Evolutionary conservation across 2,888 invertebrate species (phyloP).

Genomic region (Rhyacophila evoluta): DNA sequence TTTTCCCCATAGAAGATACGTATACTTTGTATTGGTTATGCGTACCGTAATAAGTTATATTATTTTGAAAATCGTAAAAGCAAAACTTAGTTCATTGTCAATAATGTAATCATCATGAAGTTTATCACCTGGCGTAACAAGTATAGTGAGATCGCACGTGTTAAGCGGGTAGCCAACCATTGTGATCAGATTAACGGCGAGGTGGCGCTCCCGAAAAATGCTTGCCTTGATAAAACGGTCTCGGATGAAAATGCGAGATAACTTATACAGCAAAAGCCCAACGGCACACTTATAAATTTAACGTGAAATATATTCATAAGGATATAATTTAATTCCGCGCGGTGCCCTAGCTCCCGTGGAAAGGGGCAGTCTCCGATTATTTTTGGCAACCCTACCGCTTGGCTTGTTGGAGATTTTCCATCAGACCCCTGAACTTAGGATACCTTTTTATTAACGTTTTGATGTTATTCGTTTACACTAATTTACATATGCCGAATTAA

Average conservation of each 20-base stretch:
- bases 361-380: background rate
- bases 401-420: background rate
- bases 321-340: constrained; percentile 68
- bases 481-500: background rate
- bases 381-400: constrained; percentile 19
- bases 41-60: too few relatives aligned
- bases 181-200: constrained; percentile 50
- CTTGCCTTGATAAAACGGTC: constrained; percentile 50
- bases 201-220: constrained; percentile 45
- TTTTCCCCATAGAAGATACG: too few relatives aligned
- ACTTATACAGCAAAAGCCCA: constrained; percentile 60
- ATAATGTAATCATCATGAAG: too few relatives aligned
- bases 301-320: constrained; percentile 73
- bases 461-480: background rate
- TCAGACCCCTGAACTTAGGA: constrained; percentile 1
- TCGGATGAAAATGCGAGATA: constrained; percentile 49
- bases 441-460: background rate
- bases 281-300: constrained; percentile 70
- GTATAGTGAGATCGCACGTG: background rate
- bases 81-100: too few relatives aligned
- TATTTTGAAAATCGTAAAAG: too few relatives aligned
- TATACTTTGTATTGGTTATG: too few relatives aligned
- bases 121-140: too few relatives aligned
- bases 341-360: constrained; percentile 35
- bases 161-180: constrained; percentile 33